Evolutionary conservation across 2,888 invertebrate species (phyloP).

Genomic region (Xanthia togata): DNA sequence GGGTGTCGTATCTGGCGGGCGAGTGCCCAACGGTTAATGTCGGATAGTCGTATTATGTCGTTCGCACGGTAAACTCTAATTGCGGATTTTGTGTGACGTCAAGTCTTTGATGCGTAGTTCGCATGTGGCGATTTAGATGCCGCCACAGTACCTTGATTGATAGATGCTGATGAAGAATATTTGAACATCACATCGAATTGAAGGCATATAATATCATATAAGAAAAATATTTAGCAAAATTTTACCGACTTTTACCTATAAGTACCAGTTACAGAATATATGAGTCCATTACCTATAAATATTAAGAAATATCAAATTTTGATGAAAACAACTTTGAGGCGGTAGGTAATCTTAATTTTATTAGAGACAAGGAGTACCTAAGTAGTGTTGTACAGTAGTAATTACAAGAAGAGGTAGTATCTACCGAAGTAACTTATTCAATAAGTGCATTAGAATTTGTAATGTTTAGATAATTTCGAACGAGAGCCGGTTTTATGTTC

Average conservation of each 20-base stretch:
- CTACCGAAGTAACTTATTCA: not conserved
- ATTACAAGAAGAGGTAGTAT: constrained; percentile 30
- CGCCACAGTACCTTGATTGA: too few relatives aligned
- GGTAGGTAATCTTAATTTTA: not conserved
- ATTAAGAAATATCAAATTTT: not conserved
- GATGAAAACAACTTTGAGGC: not conserved
- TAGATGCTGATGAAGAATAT: not conserved
- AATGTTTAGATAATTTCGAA: constrained; percentile 40
- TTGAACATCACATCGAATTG: constrained; percentile 2
- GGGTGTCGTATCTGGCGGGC: too few relatives aligned
- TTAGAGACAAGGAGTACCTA: not conserved
- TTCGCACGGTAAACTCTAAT: too few relatives aligned
- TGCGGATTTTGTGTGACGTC: too few relatives aligned
- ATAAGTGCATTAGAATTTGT: constrained; percentile 37
- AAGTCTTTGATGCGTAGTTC: too few relatives aligned
- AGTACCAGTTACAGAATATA: not conserved
- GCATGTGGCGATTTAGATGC: too few relatives aligned
- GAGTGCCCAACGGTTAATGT: too few relatives aligned
- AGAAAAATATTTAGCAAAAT: not conserved
- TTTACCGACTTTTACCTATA: too few relatives aligned
- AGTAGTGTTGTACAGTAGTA: not conserved
- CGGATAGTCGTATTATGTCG: too few relatives aligned
- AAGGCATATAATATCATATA: not conserved
- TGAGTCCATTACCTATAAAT: not conserved
- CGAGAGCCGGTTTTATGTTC: constrained; percentile 45